Conservation (phyloP, 2,113 vertebrate genomes). For the Azemiops feae region DNA sequence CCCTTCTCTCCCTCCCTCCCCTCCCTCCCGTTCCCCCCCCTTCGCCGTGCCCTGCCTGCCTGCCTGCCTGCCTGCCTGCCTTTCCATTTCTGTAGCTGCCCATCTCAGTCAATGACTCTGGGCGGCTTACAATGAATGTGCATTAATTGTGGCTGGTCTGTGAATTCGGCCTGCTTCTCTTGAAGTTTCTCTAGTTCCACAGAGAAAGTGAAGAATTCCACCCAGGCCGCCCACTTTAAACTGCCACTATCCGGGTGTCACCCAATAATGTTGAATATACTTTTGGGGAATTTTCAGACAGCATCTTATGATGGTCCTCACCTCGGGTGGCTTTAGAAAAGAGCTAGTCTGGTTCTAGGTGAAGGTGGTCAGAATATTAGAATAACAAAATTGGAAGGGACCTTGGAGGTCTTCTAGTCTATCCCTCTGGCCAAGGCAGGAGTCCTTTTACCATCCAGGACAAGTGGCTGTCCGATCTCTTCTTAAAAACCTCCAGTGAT, state of each 20-base stretch:
- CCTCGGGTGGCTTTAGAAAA: background rate
- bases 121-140: background rate
- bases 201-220: background rate
- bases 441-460: background rate
- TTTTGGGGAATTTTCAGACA: background rate
- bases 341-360: background rate
- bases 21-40: too few species aligned
- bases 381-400: too few species aligned
- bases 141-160: background rate
- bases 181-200: background rate
- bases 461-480: background rate
- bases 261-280: background rate
- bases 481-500: background rate
- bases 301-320: background rate
- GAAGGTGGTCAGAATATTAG: background rate
- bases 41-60: too few species aligned
- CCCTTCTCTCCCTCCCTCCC: too few species aligned
- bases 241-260: background rate
- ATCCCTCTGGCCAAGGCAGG: background rate
- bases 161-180: background rate
- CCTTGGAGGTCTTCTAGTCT: background rate
- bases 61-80: too few species aligned
- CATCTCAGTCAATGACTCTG: background rate
- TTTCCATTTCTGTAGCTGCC: background rate
- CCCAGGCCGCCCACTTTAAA: background rate